Evolutionary conservation across 2,888 invertebrate genomes (phyloP), one percentile per base, ranked within the genome.

Genomic region (Coenonympha arcania): DNA sequence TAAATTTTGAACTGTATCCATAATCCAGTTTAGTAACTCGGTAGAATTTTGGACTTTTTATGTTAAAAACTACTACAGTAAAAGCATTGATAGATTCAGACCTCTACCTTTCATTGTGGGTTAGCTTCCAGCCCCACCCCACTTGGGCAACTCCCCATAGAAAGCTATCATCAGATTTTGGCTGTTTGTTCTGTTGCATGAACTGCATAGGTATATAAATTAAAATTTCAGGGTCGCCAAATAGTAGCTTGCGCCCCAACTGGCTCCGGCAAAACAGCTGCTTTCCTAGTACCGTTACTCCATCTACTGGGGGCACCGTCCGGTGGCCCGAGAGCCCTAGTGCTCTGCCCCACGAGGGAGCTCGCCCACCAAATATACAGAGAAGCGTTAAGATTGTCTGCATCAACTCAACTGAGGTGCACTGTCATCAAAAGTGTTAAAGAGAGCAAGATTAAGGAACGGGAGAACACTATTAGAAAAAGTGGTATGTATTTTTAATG

Each of bases 181-280:
- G n/a, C n/a, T n/a, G n/a, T n/a, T n/a, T n/a, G n/a, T n/a, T n/a
- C n/a, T n/a, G n/a, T n/a, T n/a, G n/a, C n/a, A n/a, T n/a, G n/a
- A n/a, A n/a, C n/a, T n/a, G n/a, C n/a, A n/a, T n/a, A n/a, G n/a
- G n/a, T n/a, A n/a, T n/a, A n/a, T n/a, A n/a, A n/a, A 13, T 11
- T 5, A 15, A 2, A 4, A 11, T 20, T 40, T 54, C 53, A 93
- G 90, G 90, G 90, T 33, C 89, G 95, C 42, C 94, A 97, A 71
- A 79, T 98, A 24, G 88, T 99, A 64, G 97, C 96, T 0, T 96
- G 96, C 74, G 99, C 99, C 0, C 98, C 98, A 0, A 99, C 99
- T 0, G 99, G 99, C 1, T 98, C 97, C 0, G 99, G 99, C 6
- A 99, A 99, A 84, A 99, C 99, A 0, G 93, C 95, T 1, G 96